These are phyloP conservation scores for Sympetrum striolatum DNA, from an alignment of 2,888 invertebrate species.

Conservation along the genomic window DNA sequence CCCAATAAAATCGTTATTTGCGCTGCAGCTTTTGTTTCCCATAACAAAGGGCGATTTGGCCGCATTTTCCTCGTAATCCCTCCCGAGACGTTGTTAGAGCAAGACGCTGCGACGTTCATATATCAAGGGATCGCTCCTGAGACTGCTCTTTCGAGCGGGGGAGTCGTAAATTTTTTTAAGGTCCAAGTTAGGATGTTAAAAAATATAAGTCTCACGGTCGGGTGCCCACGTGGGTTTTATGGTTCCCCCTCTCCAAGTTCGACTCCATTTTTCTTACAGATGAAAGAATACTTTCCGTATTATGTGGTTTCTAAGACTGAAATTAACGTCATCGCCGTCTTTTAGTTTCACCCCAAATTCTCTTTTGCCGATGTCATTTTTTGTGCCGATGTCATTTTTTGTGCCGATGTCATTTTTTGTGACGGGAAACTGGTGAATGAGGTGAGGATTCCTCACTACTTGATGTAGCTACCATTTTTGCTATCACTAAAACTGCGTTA, in stretches of 20 bases:
- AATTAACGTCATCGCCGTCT: not conserved
- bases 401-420: too few species aligned
- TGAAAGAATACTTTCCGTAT: not conserved
- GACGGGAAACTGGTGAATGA: too few species aligned
- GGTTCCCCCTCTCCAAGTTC: not conserved
- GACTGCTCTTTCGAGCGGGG: not conserved
- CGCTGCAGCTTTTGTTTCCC: too few species aligned
- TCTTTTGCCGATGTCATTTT: too few species aligned
- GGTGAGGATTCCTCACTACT: too few species aligned
- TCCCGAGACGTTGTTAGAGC: not conserved
- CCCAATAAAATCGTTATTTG: too few species aligned
- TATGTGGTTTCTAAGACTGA: not conserved
- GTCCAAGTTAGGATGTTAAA: not conserved
- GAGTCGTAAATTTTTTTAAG: constrained; percentile 17
- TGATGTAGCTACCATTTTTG: too few species aligned
- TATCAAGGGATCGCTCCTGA: constrained; percentile 1
- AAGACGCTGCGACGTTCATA: not conserved
- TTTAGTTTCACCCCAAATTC: not conserved
- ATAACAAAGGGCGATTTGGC: too few species aligned
- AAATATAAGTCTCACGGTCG: constrained; percentile 8
- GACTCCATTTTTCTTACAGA: not conserved
- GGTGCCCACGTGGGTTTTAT: constrained; percentile 13
- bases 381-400: too few species aligned
- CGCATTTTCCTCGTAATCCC: not conserved
- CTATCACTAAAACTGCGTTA: too few species aligned